Conservation (phyloP, 2,888 invertebrate genomes). For the Halictus ligatus region DNA sequence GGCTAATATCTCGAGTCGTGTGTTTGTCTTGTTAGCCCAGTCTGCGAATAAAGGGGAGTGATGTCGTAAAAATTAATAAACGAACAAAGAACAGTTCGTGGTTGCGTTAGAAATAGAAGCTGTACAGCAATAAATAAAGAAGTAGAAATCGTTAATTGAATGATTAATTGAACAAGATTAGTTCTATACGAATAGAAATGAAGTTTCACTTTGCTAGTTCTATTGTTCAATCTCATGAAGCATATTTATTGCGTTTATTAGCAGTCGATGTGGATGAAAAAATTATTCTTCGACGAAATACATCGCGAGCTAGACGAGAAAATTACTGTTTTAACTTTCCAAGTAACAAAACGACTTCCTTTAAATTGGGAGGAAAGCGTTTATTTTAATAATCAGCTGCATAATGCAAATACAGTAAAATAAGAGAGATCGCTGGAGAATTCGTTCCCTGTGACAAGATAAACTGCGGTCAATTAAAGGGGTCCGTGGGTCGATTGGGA, state of each 20-base stretch:
- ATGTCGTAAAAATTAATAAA: neutral
- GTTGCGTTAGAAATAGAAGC: neutral
- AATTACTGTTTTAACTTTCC: neutral
- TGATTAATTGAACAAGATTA: neutral
- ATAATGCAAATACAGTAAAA: neutral
- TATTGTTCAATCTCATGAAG: neutral
- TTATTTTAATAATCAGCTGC: neutral
- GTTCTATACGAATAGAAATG: neutral
- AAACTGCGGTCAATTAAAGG: slow-evolving; percentile 37
- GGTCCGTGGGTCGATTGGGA: slow-evolving; percentile 13
- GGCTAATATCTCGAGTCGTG: neutral
- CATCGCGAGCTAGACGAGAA: neutral
- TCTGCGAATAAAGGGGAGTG: neutral
- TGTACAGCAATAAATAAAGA: neutral
- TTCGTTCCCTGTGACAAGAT: neutral
- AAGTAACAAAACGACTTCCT: neutral
- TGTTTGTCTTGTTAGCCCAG: neutral
- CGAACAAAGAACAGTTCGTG: neutral
- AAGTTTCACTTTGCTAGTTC: neutral
- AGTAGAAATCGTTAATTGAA: neutral
- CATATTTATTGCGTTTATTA: neutral
- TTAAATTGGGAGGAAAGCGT: neutral
- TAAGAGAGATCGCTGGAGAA: slow-evolving; percentile 14
- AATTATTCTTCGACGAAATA: neutral
- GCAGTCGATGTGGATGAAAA: neutral